Base-by-base conservation (phyloP, 2,888 invertebrate genomes). In the Lomographa bimaculata region DNA sequence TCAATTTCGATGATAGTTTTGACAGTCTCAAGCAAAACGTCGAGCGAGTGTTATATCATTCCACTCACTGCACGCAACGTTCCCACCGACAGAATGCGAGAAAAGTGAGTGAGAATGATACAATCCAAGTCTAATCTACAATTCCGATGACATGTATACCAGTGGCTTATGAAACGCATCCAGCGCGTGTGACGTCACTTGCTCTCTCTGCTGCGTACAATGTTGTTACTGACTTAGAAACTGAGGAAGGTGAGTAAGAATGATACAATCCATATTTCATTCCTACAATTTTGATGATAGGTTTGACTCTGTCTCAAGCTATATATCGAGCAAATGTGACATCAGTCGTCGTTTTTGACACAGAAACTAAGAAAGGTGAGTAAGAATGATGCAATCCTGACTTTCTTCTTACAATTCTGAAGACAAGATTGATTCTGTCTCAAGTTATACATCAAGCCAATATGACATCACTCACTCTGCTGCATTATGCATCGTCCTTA, bases 401-500 rank as follows among this genome's bases (percentile, higher is more conserved):
- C 1, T 3, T 1, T 12, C 1, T 7, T 3, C 5, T 24, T n/a
- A n/a, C 7, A 6, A 21, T 5, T 5, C n/a, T n/a, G n/a, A 6
- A 9, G 21, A 21, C 9, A 5, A 9, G n/a, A n/a, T 5, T 21
- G 8, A 9, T 6, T n/a, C 6, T 5, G 10, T 4, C 1, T 2
- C 6, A 5, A 97, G 97, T 79, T 87, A 89, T 59, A 92, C 94
- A 74, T 96, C 96, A 47, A 93, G 92, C 64, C 96, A 97, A 64
- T 97, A 97, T 67, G 96, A 96, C 79, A 93, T 96, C 59, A 92
- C 93, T 38, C 92, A 95, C 32, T 96, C 96, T 9, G 97, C 35
- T 97, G 97, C 86, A 97, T 97, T 81, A 96, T 96, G 9, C 21
- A 21, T 9, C 6, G 2, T 21, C 5, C 9, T 8, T 1, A 1